Base-by-base conservation (phyloP, 2,113 vertebrate species). In the Colossoma macropomum region DNA sequence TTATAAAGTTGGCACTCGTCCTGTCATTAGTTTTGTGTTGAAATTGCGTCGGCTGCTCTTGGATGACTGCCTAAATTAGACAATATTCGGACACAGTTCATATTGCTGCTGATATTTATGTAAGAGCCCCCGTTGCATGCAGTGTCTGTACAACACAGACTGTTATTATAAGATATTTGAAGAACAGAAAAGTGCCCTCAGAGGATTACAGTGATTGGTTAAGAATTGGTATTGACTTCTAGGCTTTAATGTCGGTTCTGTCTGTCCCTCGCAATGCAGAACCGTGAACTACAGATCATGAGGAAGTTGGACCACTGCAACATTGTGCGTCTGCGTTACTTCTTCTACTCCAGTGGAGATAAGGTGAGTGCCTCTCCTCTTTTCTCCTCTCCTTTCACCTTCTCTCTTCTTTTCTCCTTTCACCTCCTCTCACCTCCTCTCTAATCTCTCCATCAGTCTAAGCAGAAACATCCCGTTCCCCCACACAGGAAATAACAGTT, bases 221-320 rank as follows among this genome's bases (percentile, higher is more conserved):
- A 32, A 27, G 12, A 41, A 15, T 32, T 68, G 17, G 11, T 34
- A 28, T 68, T n/a, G 13, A 34, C 48, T 54, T 59, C 11, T 60
- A 41, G 15, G 7, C 8, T 45, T 54, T 69, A 23, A 52, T 27
- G 27, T 80, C 10, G 12, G 34, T n/a, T 34, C 21, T 75, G 25
- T 41, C 38, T 52, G 45, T 54, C 3, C 25, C 80, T 91, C 3
- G 71, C 87, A 78, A 45, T 77, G 21, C 92, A 97, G 96, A 97
- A 97, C 88, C 96, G 96, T 88, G 96, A 97, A 88, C 95, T 97
- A 79, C 96, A 97, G 90, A 97, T 97, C 87, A 97, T 97, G 96
- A 95, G 96, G 85, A 97, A 97, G 86, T 76, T 96, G 92, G 96
- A 97, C 93, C 96, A 97, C 87, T 97, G 96, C 94, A 97, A 97